phyloP scores from a whole-genome alignment of 2,888 invertebrate genomes.

The Parnassius smintheus region DNA sequence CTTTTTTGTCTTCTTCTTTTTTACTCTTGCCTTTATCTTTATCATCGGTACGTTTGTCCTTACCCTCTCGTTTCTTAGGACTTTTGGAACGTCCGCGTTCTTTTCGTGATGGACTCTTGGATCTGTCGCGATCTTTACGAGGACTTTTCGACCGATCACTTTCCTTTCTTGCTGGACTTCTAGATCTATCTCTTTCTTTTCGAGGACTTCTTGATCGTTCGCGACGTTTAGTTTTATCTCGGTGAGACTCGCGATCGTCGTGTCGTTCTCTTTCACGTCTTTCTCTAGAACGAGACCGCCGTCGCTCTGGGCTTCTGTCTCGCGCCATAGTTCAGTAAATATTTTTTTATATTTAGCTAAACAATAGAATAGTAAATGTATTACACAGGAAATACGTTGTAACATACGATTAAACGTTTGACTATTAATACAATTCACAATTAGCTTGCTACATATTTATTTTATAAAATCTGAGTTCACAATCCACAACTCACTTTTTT shows the following conservation, averaged over 20 bases:
- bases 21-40: conserved; percentile 64
- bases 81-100: conserved; percentile 61
- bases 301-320: conserved; percentile 67
- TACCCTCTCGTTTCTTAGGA: conserved; percentile 66
- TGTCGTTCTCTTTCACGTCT: conserved; percentile 68
- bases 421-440: no score
- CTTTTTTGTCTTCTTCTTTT: conserved; percentile 54
- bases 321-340: conserved; percentile 49
- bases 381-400: no score
- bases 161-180: conserved; percentile 62
- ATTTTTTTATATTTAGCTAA: no score
- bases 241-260: conserved; percentile 66
- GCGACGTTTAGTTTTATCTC: conserved; percentile 66
- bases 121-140: conserved; percentile 44
- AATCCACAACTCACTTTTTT: no score
- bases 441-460: no score
- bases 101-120: conserved; percentile 51
- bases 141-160: conserved; percentile 53
- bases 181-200: conserved; percentile 56
- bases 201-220: conserved; percentile 64
- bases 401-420: no score
- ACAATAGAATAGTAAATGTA: no score
- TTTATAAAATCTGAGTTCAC: no score
- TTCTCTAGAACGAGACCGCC: conserved; percentile 70
- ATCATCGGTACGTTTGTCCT: conserved; percentile 60